Percentiles rank a stretch among this genome's conserved stretches.
Conservation (phyloP, 2,797 vertebrate genomes). For the Forpus xanthops region DNA sequence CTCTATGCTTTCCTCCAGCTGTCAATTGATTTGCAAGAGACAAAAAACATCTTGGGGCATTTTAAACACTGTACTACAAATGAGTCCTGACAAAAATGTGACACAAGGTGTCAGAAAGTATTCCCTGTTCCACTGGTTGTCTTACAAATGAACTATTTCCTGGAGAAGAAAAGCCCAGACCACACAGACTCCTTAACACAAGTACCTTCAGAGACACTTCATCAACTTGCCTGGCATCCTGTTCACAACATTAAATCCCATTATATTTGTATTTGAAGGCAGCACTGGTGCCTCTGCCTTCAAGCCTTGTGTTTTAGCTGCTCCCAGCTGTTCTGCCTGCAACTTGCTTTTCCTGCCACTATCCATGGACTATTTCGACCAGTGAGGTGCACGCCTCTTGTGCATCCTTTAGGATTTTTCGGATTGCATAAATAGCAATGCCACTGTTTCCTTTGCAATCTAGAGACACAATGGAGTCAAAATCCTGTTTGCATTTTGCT, state of each 20-base stretch:
- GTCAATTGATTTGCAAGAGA: not conserved
- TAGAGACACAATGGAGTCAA: not conserved
- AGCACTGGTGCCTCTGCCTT: not conserved
- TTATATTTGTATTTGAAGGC: not conserved
- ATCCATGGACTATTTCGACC: not conserved
- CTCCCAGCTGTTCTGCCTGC: not conserved
- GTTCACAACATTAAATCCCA: not conserved
- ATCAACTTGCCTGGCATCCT: not conserved
- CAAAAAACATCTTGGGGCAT: not conserved
- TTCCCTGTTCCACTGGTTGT: not conserved
- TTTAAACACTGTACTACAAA: not conserved
- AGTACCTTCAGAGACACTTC: not conserved
- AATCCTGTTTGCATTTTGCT: not conserved
- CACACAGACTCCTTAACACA: accelerated
- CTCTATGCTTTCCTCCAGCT: not conserved
- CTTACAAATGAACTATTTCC: accelerated
- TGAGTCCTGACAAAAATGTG: not conserved
- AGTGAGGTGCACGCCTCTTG: accelerated
- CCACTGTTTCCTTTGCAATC: not conserved
- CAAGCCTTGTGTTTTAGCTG: not conserved
- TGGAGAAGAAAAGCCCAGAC: not conserved
- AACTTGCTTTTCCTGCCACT: not conserved
- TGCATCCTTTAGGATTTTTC: not conserved
- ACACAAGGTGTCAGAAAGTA: not conserved
- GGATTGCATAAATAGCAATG: not conserved